Percentiles rank a stretch among this genome's conserved stretches.
Evolutionary conservation across 2,113 vertebrate genomes (phyloP).

Genomic region (Pimephales promelas): DNA sequence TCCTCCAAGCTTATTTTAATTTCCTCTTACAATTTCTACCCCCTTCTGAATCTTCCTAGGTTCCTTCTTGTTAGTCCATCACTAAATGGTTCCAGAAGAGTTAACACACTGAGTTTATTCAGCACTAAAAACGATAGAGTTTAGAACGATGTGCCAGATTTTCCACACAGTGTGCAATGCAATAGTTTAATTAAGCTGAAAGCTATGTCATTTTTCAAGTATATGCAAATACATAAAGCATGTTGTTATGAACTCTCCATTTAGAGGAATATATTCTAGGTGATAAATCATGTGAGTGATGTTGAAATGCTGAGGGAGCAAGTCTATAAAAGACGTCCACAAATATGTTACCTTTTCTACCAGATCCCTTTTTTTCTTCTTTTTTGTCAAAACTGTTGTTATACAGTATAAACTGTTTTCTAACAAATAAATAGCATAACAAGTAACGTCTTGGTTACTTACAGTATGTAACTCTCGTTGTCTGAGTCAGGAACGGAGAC

Average conservation of each 20-base stretch:
- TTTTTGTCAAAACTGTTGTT: not conserved
- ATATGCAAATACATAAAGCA: constrained; percentile 67
- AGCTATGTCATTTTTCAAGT: constrained; percentile 71
- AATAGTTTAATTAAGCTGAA: constrained; percentile 67
- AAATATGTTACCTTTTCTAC: not conserved
- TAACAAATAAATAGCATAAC: not conserved
- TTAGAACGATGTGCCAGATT: not conserved
- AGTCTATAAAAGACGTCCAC: not conserved
- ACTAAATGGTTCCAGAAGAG: constrained; percentile 10
- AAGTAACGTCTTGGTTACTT: no score
- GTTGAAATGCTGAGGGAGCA: constrained; percentile 54
- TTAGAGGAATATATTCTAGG: constrained; percentile 50
- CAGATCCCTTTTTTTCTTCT: not conserved
- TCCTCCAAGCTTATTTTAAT: not conserved
- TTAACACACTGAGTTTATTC: constrained; percentile 12
- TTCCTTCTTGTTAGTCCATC: not conserved
- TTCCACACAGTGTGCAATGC: constrained; percentile 54
- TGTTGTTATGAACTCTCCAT: constrained; percentile 57
- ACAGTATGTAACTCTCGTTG: no score
- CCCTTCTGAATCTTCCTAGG: not conserved
- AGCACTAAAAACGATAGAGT: not conserved
- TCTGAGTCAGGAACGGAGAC: no score
- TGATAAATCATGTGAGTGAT: constrained; percentile 55
- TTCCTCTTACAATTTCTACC: not conserved
- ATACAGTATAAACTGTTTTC: not conserved